Evolutionary conservation across 2,888 invertebrate genomes (phyloP).

Genomic region (Nemapogon koenigi): DNA sequence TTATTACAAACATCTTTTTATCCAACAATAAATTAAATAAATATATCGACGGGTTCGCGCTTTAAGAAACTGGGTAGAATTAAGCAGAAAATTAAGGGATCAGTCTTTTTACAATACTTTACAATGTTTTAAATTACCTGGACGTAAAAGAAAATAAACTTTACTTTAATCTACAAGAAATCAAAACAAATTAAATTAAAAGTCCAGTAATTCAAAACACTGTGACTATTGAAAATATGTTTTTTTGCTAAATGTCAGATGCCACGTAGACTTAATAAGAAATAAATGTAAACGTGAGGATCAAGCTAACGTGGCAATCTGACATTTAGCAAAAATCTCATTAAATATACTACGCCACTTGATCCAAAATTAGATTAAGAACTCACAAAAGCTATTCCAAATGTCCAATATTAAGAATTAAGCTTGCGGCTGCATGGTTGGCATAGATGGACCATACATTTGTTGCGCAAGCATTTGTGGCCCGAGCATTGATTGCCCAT

Average conservation of each 20-base stretch:
- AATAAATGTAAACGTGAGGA: slow-evolving; percentile 19
- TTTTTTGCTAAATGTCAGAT: slow-evolving; percentile 58
- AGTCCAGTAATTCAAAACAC: slow-evolving; percentile 42
- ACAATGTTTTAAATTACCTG: slow-evolving; percentile 38
- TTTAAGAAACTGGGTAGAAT: slow-evolving; percentile 28
- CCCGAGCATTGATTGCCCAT: slow-evolving; percentile 21
- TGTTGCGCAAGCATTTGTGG: slow-evolving; percentile 16
- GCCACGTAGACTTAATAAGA: slow-evolving; percentile 28
- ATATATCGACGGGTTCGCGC: slow-evolving; percentile 61
- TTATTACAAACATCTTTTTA: slow-evolving; percentile 28
- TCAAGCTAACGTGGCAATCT: slow-evolving; percentile 53
- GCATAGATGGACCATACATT: slow-evolving; percentile 28
- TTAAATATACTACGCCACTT: slow-evolving; percentile 37
- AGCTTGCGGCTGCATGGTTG: slow-evolving; percentile 26
- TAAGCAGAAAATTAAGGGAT: slow-evolving; percentile 18
- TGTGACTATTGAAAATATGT: slow-evolving; percentile 27
- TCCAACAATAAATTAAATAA: slow-evolving; percentile 23
- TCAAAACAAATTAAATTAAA: slow-evolving; percentile 16
- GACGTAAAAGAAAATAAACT: slow-evolving; percentile 21
- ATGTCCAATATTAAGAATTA: slow-evolving; percentile 47
- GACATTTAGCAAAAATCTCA: slow-evolving; percentile 46
- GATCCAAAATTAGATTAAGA: slow-evolving; percentile 32
- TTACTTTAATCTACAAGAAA: slow-evolving; percentile 18
- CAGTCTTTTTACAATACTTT: slow-evolving; percentile 32
- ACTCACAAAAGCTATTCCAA: slow-evolving; percentile 19